Conservation (phyloP, 2,797 vertebrate species). For the Peromyscus aztecus region DNA sequence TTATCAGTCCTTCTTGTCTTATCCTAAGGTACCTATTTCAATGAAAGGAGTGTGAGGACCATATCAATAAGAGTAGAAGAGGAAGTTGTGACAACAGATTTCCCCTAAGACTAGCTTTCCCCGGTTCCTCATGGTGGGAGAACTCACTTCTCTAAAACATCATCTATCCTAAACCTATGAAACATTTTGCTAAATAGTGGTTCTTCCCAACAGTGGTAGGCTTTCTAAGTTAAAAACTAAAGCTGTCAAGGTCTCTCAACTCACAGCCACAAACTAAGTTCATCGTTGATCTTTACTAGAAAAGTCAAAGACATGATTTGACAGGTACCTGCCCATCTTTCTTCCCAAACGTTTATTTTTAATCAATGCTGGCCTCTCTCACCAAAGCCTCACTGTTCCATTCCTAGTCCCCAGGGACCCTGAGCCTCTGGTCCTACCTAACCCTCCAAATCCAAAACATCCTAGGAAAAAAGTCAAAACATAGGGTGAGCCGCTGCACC, state of each 20-base stretch:
- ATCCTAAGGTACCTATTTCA: not conserved
- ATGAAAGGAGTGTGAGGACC: not conserved
- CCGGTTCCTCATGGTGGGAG: not conserved
- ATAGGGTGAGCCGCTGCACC: too few species aligned
- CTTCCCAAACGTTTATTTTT: constrained; percentile 1
- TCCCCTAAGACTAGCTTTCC: constrained; percentile 3
- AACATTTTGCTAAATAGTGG: constrained; percentile 23
- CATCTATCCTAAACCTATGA: constrained; percentile 25
- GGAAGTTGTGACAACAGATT: not conserved
- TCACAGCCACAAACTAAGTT: not conserved
- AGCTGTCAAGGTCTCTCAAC: not conserved
- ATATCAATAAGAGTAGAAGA: not conserved
- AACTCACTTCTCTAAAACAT: constrained; percentile 37
- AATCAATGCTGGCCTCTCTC: not conserved
- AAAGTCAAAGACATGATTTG: not conserved
- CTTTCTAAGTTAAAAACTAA: not conserved
- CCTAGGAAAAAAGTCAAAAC: not conserved
- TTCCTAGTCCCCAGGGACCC: not conserved
- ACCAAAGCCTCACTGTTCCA: not conserved
- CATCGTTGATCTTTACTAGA: not conserved
- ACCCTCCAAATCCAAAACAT: not conserved
- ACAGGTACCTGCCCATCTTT: not conserved
- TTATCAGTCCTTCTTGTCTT: not conserved
- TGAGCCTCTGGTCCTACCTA: not conserved
- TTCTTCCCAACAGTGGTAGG: not conserved